Conservation (phyloP, 2,888 invertebrate genomes). For the Stramonita haemastoma region DNA sequence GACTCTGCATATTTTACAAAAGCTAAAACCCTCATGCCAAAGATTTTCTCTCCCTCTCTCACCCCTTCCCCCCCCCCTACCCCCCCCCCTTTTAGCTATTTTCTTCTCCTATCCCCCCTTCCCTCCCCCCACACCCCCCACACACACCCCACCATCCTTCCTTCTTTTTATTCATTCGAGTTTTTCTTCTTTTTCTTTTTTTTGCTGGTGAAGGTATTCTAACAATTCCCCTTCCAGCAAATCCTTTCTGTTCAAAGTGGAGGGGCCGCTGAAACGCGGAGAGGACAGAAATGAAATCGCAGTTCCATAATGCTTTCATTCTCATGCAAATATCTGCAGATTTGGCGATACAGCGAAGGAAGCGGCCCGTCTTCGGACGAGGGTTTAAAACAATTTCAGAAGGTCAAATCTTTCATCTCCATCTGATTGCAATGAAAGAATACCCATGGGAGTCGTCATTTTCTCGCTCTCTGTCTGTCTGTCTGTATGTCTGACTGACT, state of each 20-base stretch:
- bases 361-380: background rate
- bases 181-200: background rate
- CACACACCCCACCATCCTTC: background rate
- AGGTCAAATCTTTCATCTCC: constrained; percentile 8
- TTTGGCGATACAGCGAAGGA: background rate
- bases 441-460: background rate
- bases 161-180: background rate
- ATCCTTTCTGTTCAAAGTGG: too few relatives aligned
- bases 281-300: background rate
- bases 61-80: background rate
- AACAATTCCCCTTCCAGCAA: background rate
- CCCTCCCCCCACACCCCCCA: background rate
- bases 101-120: background rate
- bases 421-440: constrained; percentile 17
- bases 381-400: constrained; percentile 11
- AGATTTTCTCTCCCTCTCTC: background rate
- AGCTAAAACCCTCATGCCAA: too few relatives aligned
- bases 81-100: background rate
- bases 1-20: background rate
- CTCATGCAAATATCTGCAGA: background rate
- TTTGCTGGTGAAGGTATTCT: background rate
- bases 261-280: too few relatives aligned
- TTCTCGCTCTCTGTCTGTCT: background rate
- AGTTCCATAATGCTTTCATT: constrained; percentile 9
- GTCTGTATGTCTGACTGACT: background rate